Base-by-base conservation (phyloP, 2,888 invertebrate genomes). In the Nemoura dubitans region DNA sequence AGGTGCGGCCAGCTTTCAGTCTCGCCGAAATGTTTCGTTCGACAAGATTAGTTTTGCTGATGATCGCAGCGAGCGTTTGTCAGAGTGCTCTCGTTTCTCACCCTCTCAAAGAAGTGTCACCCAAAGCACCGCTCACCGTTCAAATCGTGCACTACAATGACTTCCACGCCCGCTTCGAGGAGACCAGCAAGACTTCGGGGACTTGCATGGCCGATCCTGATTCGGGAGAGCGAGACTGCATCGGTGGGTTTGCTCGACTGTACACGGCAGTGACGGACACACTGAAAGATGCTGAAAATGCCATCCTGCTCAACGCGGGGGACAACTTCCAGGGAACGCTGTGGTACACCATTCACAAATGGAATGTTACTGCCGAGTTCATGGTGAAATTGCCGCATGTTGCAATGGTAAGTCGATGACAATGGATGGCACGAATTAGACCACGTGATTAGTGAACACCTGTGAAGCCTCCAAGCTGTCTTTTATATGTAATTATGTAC, bases 311-410 rank as follows among this genome's bases (percentile, higher is more conserved):
- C 86, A 96, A 97, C 90, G 97, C 95, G 0, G 97, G 97, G 0
- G 97, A 97, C 91, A 95, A 95, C 90, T 97, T 95, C 90, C 96
- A 97, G 90, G 97, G 97, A 0, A 97, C 97, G 0, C 92, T 96
- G n/a, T 97, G 96, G 96, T 97, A 96, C 90, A 95, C 94, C 26
- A 89, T 96, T 5, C 91, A 91, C 88, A 90, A 91, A 87, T 92
- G 92, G 89, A 95, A 95, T 89, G 94, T 95, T 0, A 96, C 96
- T 0, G 94, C 95, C 85, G 90, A 94, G 89, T 96, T 97, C 89
- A 94, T 97, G 92, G 97, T 97, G 90, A 91, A 94, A 89, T 90
- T 97, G 86, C 94, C 94, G 0, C 95, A 96, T 89, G 96, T 97
- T 90, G 97, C 94, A 0, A 95, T 96, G 93, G 96, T 96, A 92